A percentile compares a stretch with the other conserved stretches of the same genome.
These are phyloP conservation scores for Dermolepida albohirtum DNA, from an alignment of 2,888 invertebrate genomes.

Conservation along the genomic window DNA sequence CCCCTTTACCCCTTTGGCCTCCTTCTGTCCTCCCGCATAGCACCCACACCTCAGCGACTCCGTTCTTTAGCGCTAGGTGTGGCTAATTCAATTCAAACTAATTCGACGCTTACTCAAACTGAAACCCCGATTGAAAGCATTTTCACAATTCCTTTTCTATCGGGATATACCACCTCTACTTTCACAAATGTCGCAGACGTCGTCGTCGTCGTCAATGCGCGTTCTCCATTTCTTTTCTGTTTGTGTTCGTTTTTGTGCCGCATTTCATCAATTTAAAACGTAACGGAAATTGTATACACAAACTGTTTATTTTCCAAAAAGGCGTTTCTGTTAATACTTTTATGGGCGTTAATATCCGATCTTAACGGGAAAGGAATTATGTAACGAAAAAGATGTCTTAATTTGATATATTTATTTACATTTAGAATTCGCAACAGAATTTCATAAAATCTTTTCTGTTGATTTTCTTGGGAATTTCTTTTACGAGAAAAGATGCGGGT, in stretches of 20 bases:
- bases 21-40: not conserved
- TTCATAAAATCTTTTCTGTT: too few relatives aligned
- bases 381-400: too few relatives aligned
- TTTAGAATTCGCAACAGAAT: too few relatives aligned
- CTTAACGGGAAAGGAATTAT: too few relatives aligned
- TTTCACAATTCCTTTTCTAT: conserved; percentile 31
- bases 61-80: conserved; percentile 14
- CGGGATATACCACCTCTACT: not conserved
- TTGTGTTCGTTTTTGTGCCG: not conserved
- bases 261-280: conserved; percentile 4
- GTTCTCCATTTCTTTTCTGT: conserved; percentile 11
- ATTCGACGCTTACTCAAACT: conserved; percentile 27
- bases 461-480: too few relatives aligned
- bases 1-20: not conserved
- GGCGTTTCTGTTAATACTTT: too few relatives aligned
- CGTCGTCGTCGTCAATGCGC: not conserved
- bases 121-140: conserved; percentile 27
- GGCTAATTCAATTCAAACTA: conserved; percentile 32
- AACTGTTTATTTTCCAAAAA: too few relatives aligned
- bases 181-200: not conserved
- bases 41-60: conserved; percentile 1
- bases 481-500: too few relatives aligned
- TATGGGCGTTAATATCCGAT: too few relatives aligned
- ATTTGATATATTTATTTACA: too few relatives aligned
- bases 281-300: too few relatives aligned